A percentile compares a stretch with the other conserved stretches of the same genome.
These are phyloP conservation scores for Agapornis roseicollis DNA, from an alignment of 2,113 vertebrate species.

Conservation along the genomic window DNA sequence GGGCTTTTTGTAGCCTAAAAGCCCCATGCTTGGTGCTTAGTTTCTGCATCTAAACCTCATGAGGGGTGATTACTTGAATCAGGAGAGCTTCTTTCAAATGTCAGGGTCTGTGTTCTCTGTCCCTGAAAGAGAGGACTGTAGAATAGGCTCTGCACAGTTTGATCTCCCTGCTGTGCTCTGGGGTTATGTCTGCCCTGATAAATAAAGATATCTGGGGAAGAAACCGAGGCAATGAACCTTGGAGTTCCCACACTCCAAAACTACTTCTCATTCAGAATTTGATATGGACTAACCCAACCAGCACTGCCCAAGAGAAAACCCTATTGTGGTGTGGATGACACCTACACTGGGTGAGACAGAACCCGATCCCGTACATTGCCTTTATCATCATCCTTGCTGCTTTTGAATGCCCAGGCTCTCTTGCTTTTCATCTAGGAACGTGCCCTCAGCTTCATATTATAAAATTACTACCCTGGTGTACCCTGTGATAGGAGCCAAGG, in stretches of 20 bases:
- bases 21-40: background rate
- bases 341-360: background rate
- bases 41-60: background rate
- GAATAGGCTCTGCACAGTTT: background rate
- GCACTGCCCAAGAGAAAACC: background rate
- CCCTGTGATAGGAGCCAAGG: background rate
- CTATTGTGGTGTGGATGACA: fast-evolving
- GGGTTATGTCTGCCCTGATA: background rate
- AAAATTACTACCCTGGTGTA: background rate
- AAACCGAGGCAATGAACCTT: background rate
- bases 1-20: background rate
- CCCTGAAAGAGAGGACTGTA: background rate
- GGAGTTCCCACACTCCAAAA: background rate
- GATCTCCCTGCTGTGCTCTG: background rate
- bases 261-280: background rate
- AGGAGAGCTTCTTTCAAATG: background rate
- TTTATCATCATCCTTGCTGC: background rate
- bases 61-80: background rate
- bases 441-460: background rate
- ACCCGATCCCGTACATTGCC: background rate
- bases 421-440: background rate
- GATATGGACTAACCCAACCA: background rate
- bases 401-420: background rate
- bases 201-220: background rate
- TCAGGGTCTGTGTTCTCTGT: background rate